Conservation (phyloP, 2,113 vertebrate genomes). For the Chaenogobius annularis region DNA sequence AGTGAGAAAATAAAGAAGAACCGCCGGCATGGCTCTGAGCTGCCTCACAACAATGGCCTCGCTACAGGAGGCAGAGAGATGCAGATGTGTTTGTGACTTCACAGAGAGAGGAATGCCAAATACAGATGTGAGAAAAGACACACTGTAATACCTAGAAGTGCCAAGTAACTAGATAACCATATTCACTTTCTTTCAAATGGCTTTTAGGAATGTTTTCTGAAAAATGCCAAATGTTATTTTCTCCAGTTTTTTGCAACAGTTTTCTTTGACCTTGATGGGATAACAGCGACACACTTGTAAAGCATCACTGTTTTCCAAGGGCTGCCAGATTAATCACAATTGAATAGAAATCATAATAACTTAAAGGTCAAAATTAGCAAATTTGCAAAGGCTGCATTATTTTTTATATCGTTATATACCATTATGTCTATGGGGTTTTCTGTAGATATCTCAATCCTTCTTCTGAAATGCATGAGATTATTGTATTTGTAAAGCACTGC, state of each 20-base stretch:
- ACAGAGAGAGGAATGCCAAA: constrained; percentile 24
- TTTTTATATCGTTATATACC: neutral
- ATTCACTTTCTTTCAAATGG: neutral
- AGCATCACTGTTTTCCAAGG: neutral
- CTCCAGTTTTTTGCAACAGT: neutral
- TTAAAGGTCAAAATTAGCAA: neutral
- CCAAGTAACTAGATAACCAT: neutral
- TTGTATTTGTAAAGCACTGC: no score
- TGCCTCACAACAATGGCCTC: constrained; percentile 28
- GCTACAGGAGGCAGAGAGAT: constrained; percentile 27
- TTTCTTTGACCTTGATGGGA: neutral
- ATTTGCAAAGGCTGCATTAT: neutral
- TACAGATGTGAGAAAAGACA: constrained; percentile 7
- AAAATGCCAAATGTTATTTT: neutral
- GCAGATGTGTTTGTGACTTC: constrained; percentile 39
- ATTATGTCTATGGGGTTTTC: neutral
- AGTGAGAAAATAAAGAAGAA: constrained; percentile 25
- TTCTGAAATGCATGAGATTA: no score
- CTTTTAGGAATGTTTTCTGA: neutral
- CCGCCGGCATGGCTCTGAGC: constrained; percentile 35
- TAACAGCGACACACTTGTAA: neutral
- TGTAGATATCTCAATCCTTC: no score
- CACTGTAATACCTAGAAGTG: neutral
- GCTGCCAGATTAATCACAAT: neutral
- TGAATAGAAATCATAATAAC: neutral